These are phyloP conservation scores for Pachypanchax playfairii DNA, from an alignment of 2,113 vertebrate species.

Conservation along the genomic window DNA sequence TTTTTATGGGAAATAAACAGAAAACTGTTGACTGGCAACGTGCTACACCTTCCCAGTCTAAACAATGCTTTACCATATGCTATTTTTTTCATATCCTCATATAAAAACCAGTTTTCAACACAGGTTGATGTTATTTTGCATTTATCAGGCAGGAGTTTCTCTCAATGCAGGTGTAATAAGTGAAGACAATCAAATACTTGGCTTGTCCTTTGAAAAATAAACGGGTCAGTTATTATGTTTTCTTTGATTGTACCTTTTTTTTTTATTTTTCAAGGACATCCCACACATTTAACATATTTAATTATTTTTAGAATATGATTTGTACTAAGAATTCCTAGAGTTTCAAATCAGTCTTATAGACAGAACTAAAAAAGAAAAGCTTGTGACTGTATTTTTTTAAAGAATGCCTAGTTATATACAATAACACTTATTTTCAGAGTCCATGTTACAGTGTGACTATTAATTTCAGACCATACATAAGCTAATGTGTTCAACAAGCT, in stretches of 20 bases:
- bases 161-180: constrained; percentile 54
- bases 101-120: constrained; percentile 27
- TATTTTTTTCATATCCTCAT: constrained; percentile 65
- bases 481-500: constrained; percentile 58
- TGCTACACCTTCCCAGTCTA: constrained; percentile 54
- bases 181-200: constrained; percentile 72
- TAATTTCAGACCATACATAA: constrained; percentile 65
- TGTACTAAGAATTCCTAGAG: constrained; percentile 55
- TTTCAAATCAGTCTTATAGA: constrained; percentile 37
- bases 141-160: constrained; percentile 28
- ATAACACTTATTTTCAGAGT: constrained; percentile 54
- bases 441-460: constrained; percentile 59
- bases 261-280: constrained; percentile 68
- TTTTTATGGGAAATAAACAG: constrained; percentile 27
- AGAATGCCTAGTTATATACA: constrained; percentile 53
- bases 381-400: constrained; percentile 76
- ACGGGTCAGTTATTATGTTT: background rate
- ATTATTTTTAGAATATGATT: constrained; percentile 51
- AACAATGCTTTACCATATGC: constrained; percentile 50
- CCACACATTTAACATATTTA: constrained; percentile 58
- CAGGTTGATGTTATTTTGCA: constrained; percentile 31
- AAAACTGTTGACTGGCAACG: constrained; percentile 25
- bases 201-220: constrained; percentile 58
- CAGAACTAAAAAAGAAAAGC: constrained; percentile 50
- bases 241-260: too few relatives aligned